Base-by-base conservation (phyloP, 1,140 invertebrate genomes). In the Ooceraea biroi region DNA sequence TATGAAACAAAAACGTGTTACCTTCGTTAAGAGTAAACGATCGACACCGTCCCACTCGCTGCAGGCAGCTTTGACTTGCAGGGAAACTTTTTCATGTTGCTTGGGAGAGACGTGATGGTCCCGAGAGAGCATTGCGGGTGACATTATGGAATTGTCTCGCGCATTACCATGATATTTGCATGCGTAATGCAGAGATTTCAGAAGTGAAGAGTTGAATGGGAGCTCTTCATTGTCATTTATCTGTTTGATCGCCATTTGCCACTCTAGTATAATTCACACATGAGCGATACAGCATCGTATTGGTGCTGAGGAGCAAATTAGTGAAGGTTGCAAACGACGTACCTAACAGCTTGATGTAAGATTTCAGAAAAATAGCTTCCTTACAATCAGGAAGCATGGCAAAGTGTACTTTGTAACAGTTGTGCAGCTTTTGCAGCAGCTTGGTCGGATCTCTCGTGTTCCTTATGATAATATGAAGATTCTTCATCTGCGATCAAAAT, bases 31-130 rank as follows among this genome's bases (percentile, higher is more conserved):
- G 19, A 96, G 93, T 25, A 96, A 90, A 83, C 84, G 87, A 86
- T 96, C 95, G 60, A 96, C 94, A 65, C 96, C 95, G 0, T 94
- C 93, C 96, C 95, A 96, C 69, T 91, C 94, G 87, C 93, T 95
- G 14, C 89, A 52, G 52, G 93, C 90, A 25, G 94, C 93, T 90
- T 92, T 91, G 8, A 93, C 95, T 85, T 91, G 91, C 17, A 96
- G 85, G 2, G 94, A 95, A 36, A 95, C 93, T 94, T 95, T 96
- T 76, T 96, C 92, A 88, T 94, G 96, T 65, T 96, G 95, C 83
- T 94, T 94, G 22, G 95, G 93, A 80, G 94, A 95, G 68, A 95
- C 93, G 50, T 94, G 91, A 73, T 95, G 95, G 44, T 93, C 91
- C 36, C 91, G 91, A 77, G 85, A 91, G 12, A 95, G 90, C 3